These are phyloP conservation scores for Hirudo medicinalis DNA, from an alignment of 1,140 invertebrate genomes.

Conservation along the genomic window DNA sequence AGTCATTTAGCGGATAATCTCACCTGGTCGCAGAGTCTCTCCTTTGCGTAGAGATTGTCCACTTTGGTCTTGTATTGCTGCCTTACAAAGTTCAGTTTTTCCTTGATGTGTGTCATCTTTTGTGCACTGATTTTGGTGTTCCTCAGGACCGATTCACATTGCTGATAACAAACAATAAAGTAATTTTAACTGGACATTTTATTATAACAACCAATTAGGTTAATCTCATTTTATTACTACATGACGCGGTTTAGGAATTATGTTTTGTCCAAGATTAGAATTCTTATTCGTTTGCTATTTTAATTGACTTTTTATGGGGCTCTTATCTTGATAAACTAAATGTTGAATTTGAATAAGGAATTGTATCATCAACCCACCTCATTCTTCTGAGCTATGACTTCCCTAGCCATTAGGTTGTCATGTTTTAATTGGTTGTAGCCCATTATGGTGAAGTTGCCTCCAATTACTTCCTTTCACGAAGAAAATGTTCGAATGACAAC, in stretches of 20 bases:
- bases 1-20: too few relatives aligned
- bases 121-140: slow-evolving; percentile 9
- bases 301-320: too few relatives aligned
- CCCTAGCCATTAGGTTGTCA: background rate
- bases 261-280: too few relatives aligned
- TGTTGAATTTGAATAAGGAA: too few relatives aligned
- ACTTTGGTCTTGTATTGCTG: background rate
- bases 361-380: background rate
- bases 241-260: too few relatives aligned
- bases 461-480: background rate
- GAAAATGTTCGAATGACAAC: too few relatives aligned
- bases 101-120: slow-evolving; percentile 11
- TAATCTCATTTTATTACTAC: too few relatives aligned
- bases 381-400: background rate
- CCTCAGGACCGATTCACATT: slow-evolving; percentile 6
- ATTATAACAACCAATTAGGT: too few relatives aligned
- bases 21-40: background rate
- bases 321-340: too few relatives aligned
- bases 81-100: slow-evolving; percentile 10
- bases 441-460: slow-evolving; percentile 8
- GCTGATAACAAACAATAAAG: background rate
- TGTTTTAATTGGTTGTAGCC: slow-evolving; percentile 12
- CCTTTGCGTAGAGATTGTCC: background rate
- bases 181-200: too few relatives aligned
- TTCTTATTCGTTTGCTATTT: too few relatives aligned